Conservation (phyloP, 2,797 vertebrate species). For the Garrulus glandarius region DNA sequence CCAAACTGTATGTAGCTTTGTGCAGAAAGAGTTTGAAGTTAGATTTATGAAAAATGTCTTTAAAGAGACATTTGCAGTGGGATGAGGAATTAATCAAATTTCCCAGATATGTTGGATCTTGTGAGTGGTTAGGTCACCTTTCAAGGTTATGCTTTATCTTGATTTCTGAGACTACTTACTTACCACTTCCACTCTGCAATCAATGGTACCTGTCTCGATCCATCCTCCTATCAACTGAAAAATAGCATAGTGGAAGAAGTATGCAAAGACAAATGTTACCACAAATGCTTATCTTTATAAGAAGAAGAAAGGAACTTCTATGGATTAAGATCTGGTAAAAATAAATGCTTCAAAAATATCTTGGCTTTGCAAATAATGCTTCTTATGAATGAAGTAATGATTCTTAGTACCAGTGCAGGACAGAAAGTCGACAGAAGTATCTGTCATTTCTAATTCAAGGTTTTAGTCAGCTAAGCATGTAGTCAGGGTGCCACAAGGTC, state of each 20-base stretch:
- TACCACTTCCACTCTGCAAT: not conserved
- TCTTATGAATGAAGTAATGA: not conserved
- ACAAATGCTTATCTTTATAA: not conserved
- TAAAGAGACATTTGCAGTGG: not conserved
- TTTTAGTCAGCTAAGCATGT: not conserved
- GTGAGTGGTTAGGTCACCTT: not conserved
- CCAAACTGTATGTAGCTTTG: not conserved
- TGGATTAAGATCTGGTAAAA: not conserved
- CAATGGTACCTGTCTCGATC: not conserved
- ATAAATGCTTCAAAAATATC: not conserved
- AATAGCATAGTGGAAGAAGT: not conserved
- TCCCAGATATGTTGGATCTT: not conserved
- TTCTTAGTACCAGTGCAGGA: not conserved
- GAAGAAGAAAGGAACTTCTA: not conserved
- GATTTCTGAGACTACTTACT: not conserved
- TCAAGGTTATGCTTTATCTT: not conserved
- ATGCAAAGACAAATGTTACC: not conserved
- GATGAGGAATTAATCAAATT: not conserved
- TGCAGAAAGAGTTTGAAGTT: not conserved
- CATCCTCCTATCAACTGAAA: not conserved
- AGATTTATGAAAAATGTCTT: not conserved
- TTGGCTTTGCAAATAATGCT: not conserved
- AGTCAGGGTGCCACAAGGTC: not conserved
- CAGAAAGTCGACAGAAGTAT: not conserved
- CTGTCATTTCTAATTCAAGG: not conserved